A percentile compares a stretch with the other conserved stretches of the same genome.
Conservation (phyloP, 2,888 invertebrate genomes). For the Torymus aiolomorphi region DNA sequence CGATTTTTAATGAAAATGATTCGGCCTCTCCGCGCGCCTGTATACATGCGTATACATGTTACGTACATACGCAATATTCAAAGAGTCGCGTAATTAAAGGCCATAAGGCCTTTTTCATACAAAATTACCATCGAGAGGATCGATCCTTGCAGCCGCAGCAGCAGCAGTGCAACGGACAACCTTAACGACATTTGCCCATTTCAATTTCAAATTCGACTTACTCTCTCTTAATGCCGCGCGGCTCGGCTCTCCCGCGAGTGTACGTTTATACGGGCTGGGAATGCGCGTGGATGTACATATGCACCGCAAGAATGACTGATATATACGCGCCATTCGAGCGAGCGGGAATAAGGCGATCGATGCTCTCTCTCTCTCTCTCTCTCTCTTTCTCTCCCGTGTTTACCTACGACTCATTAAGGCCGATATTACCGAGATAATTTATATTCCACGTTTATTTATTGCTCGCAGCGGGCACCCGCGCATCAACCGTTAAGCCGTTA, state of each 20-base stretch:
- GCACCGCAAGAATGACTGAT: slow-evolving; percentile 41
- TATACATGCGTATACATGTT: background rate
- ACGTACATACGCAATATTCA: slow-evolving; percentile 42
- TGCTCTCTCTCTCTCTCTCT: slow-evolving; percentile 26
- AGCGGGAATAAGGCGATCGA: slow-evolving; percentile 34
- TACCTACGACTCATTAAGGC: slow-evolving; percentile 53
- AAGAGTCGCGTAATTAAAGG: slow-evolving; percentile 52
- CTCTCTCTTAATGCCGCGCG: slow-evolving; percentile 30
- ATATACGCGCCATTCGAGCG: slow-evolving; percentile 15
- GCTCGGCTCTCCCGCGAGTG: background rate
- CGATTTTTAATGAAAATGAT: slow-evolving; percentile 55
- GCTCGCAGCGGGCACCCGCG: slow-evolving; percentile 33
- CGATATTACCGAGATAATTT: slow-evolving; percentile 52
- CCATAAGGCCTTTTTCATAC: slow-evolving; percentile 51
- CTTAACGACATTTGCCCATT: slow-evolving; percentile 57
- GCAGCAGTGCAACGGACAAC: slow-evolving; percentile 26
- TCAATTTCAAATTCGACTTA: slow-evolving; percentile 56
- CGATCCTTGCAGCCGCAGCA: background rate
- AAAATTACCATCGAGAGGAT: slow-evolving; percentile 44
- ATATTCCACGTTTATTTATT: slow-evolving; percentile 52
- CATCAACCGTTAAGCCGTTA: slow-evolving; percentile 39
- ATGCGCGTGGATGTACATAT: background rate
- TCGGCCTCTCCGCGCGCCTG: background rate
- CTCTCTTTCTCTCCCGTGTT: slow-evolving; percentile 31
- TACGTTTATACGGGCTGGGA: background rate